Conservation (phyloP, 2,113 vertebrate genomes). For the Burhinus oedicnemus region DNA sequence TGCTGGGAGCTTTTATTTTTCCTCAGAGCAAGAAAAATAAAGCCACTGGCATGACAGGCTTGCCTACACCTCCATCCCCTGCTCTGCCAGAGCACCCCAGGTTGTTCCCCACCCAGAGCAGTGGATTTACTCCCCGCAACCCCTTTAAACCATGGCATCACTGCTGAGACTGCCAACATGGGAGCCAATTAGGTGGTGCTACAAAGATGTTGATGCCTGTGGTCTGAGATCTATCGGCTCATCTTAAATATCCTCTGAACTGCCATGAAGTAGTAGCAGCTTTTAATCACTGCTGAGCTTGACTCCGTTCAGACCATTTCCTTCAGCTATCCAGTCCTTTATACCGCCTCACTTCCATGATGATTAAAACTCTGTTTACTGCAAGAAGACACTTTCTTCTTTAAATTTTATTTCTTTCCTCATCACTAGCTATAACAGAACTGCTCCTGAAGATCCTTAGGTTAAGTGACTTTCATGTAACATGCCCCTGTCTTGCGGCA, state of each 20-base stretch:
- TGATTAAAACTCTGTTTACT: constrained; percentile 27
- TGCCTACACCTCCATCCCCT: not conserved
- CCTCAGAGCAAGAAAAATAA: constrained; percentile 33
- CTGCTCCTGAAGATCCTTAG: not conserved
- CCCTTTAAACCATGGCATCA: not conserved
- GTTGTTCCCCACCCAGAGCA: not conserved
- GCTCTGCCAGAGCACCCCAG: not conserved
- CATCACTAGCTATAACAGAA: not conserved
- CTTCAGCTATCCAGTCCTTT: constrained; percentile 2
- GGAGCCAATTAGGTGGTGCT: constrained; percentile 65
- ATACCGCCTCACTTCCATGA: not conserved
- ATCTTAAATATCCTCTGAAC: constrained; percentile 48
- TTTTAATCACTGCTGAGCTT: constrained; percentile 51
- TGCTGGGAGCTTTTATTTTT: constrained; percentile 25
- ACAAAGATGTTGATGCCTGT: constrained; percentile 43
- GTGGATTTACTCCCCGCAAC: not conserved
- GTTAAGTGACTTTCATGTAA: not conserved
- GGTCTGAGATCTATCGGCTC: constrained; percentile 12
- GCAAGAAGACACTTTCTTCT: not conserved
- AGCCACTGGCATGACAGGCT: not conserved
- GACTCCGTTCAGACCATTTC: constrained; percentile 9
- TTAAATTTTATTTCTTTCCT: not conserved
- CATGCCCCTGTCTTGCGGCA: not conserved
- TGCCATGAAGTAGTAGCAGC: constrained; percentile 13
- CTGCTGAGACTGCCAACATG: constrained; percentile 52